Base-by-base conservation (phyloP, 2,113 vertebrate genomes). In the Tetrao urogallus region DNA sequence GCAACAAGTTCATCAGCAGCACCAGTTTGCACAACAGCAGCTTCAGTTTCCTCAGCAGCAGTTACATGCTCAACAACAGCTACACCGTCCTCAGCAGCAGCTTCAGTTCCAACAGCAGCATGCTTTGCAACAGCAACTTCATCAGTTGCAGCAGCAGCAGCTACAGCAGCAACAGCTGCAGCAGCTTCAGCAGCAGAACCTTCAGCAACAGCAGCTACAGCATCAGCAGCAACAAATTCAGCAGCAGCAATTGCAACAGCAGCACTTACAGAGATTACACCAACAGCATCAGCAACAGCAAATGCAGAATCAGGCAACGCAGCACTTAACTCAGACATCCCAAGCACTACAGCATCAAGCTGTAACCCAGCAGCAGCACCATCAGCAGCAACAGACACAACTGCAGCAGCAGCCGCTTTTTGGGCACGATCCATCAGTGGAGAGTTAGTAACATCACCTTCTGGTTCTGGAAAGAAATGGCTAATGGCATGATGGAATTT, bases 381-480 rank as follows among this genome's bases (percentile, higher is more conserved):
- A 96, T 80, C 95, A 95, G 95, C 96, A 94, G 92, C 85, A 92
- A 74, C 97, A 82, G 80, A 97, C 98, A 17, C 97, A 97, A 15
- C 89, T 97, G 20, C 98, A 98, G 36, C 94, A 97, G 13, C 97
- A 98, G 13, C 98, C 98, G 30, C 98, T 99, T 13, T 99, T 98
- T n/a, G 99, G 99, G 57, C 99, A 99, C 0, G 99, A 99, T 94
- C 98, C 98, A 0, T 97, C 98, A 8, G 97, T 97, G 75, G 99
- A 99, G 76, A 98, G 99, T 99, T 96, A 98, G 99, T 98, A 94
- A 58, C 47, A 67, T 15, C 94, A 34, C 45, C 28, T 90, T 80
- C 36, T 93, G n/a, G 20, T 89, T 17, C 54, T 63, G 6, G 34
- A 42, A 90, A 71, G 40, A 65, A 20, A 18, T 25, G 11, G 24